These are phyloP conservation scores for Drosophila ezoana DNA, from an alignment of 2,888 invertebrate genomes.

Conservation along the genomic window DNA sequence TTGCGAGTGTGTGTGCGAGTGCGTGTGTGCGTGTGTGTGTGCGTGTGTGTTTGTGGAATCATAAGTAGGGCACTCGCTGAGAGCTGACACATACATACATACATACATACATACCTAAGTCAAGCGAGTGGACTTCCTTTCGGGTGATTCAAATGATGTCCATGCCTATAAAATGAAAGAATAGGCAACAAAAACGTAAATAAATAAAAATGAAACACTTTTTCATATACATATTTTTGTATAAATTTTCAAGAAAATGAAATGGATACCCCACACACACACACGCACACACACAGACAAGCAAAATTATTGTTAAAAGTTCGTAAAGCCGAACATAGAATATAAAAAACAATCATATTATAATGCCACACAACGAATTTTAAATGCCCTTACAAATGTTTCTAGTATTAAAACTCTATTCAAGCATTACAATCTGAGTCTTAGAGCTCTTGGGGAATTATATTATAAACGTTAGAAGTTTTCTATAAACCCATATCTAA, in stretches of 20 bases:
- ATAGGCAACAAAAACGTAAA: constrained; percentile 9
- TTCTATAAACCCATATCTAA: no score
- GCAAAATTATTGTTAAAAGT: constrained; percentile 63
- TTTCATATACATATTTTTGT: constrained; percentile 23
- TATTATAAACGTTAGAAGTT: no score
- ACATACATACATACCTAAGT: no score
- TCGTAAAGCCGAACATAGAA: constrained; percentile 46
- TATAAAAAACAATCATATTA: constrained; percentile 9
- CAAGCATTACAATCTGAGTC: no score
- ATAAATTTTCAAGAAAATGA: constrained; percentile 63
- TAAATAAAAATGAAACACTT: constrained; percentile 12
- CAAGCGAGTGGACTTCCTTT: constrained; percentile 42
- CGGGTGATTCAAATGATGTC: constrained; percentile 49
- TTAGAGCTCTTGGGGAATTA: no score
- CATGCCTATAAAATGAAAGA: constrained; percentile 36
- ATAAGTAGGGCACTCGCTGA: constrained; percentile 41
- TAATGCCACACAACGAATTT: constrained; percentile 17
- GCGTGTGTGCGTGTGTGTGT: neutral
- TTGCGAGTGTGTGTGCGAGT: neutral
- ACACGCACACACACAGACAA: constrained; percentile 7
- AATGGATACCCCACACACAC: constrained; percentile 55
- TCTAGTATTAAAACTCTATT: no score
- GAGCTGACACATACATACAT: constrained; percentile 40
- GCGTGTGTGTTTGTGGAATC: constrained; percentile 11
- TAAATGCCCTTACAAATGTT: constrained; percentile 20